phyloP scores from a whole-genome alignment of 1,140 invertebrate genomes.

The Potamilus streckersoni region DNA sequence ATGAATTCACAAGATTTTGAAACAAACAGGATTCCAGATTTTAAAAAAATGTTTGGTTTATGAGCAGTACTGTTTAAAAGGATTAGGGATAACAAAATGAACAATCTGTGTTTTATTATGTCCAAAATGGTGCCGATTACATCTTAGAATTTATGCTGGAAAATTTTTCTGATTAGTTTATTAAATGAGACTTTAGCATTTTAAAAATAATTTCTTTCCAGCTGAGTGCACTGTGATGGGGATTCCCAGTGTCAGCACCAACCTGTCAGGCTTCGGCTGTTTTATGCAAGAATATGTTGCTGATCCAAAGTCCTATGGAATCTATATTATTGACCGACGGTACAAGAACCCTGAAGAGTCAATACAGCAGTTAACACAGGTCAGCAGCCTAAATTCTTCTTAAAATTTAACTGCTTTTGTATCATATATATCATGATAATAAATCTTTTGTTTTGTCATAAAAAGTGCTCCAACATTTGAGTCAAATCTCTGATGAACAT shows the following conservation, averaged over 20 bases:
- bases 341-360: slow-evolving; percentile 90
- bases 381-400: slow-evolving; percentile 67
- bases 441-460: not conserved
- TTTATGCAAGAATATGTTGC: slow-evolving; percentile 99
- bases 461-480: not conserved
- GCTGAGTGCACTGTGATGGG: slow-evolving; percentile 99
- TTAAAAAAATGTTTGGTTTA: no score
- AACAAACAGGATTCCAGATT: no score
- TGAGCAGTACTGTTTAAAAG: no score
- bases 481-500: not conserved
- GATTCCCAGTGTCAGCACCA: slow-evolving; percentile 97
- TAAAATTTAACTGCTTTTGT: not conserved
- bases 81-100: no score
- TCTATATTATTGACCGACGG: slow-evolving; percentile 96
- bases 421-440: not conserved
- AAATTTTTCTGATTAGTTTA: no score
- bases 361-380: slow-evolving; percentile 90
- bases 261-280: slow-evolving; percentile 98
- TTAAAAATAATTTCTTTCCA: slow-evolving; percentile 34
- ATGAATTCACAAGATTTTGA: no score
- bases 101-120: no score
- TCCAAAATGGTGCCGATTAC: no score
- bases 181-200: not conserved
- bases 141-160: no score
- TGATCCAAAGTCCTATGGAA: slow-evolving; percentile 98